Base-by-base conservation (phyloP, 2,888 invertebrate genomes). In the Hermaeophaga mercurialis region DNA sequence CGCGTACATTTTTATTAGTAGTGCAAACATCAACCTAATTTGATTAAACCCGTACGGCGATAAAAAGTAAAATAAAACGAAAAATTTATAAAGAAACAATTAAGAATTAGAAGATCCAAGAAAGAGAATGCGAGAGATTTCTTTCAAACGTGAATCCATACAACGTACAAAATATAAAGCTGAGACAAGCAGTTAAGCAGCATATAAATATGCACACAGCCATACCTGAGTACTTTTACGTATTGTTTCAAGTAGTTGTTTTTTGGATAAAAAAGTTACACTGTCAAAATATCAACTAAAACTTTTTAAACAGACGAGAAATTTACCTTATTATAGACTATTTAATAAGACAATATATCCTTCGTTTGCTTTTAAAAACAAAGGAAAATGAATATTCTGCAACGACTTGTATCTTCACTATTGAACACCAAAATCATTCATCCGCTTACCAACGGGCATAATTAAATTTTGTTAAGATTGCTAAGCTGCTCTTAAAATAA, bases 121-220 rank as follows among this genome's bases (percentile, higher is more conserved):
- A 24, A 34, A 53, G 31, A 39, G 36, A 55, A 58, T 53, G 56
- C 54, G 52, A 54, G 50, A 61, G 60, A 59, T 59, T 62, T 55
- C 58, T 64, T 63, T 58, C 59, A 63, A 62, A 54, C 56, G 49
- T 53, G 64, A 64, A 64, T 67, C 64, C 61, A 60, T 65, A 61
- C 59, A 56, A 59, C 56, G 54, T 65, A 41, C 52, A 64, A 22
- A 67, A 65, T 62, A 62, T 60, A 60, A 62, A 63, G 54, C 58
- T 52, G 62, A 62, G 62, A 59, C 61, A 61, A 57, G 57, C 58
- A 59, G 56, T 60, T 54, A 63, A 55, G 57, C 56, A 61, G 55
- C 59, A 59, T 63, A 65, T 65, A 66, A 65, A 66, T 64, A 67
- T 65, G 65, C 64, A 63, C 62, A 54, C 55, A 56, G 58, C 54